Conservation (phyloP, 2,113 vertebrate species). For the Dissostichus mawsoni region DNA sequence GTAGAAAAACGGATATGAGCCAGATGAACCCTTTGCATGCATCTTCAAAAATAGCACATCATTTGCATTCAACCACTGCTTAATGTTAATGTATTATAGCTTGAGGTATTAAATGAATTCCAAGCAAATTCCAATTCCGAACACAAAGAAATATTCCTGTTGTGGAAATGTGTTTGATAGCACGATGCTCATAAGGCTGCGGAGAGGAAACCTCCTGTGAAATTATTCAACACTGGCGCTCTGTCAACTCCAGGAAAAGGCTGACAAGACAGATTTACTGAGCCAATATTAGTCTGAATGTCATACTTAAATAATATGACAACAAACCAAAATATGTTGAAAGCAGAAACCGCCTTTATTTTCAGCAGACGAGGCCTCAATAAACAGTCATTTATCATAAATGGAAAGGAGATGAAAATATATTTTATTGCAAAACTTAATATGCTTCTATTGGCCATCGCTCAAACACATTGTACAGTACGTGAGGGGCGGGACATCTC, state of each 20-base stretch:
- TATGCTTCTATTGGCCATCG: too few relatives aligned
- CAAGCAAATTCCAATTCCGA: constrained; percentile 33
- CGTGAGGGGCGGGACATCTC: too few relatives aligned
- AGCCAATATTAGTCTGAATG: constrained; percentile 39
- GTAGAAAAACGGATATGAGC: constrained; percentile 25
- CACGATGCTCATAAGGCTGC: constrained; percentile 50
- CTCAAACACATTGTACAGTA: too few relatives aligned
- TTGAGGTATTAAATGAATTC: constrained; percentile 26
- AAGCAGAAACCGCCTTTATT: constrained; percentile 43
- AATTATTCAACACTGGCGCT: constrained; percentile 42
- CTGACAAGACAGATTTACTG: constrained; percentile 33
- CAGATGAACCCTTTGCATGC: constrained; percentile 21
- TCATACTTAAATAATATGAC: constrained; percentile 24
- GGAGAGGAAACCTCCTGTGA: constrained; percentile 22
- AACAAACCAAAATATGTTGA: constrained; percentile 32
- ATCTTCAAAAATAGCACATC: constrained; percentile 52
- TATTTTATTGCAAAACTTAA: neutral
- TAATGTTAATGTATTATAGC: constrained; percentile 67
- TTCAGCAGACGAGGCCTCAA: constrained; percentile 28
- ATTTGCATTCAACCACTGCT: constrained; percentile 16
- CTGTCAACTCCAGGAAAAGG: constrained; percentile 39
- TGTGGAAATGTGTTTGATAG: constrained; percentile 38
- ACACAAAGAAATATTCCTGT: constrained; percentile 29
- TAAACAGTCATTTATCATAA: constrained; percentile 39
- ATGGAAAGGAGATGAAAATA: neutral